Evolutionary conservation across 2,888 invertebrate genomes (phyloP).

Genomic region (Mactromeris polynyma): DNA sequence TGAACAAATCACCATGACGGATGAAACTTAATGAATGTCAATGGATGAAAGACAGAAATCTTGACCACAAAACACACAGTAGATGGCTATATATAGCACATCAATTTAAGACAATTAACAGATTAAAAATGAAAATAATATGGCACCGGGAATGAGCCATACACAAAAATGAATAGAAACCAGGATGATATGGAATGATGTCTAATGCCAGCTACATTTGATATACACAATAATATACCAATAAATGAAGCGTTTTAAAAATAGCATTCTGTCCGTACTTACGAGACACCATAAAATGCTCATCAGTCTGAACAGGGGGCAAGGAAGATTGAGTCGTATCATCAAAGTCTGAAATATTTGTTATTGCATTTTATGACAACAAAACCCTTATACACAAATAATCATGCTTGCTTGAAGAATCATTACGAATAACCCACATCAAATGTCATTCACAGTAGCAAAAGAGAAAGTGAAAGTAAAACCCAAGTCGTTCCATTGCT

Average conservation of each 20-base stretch:
- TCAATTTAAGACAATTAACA: not conserved
- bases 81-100: not conserved
- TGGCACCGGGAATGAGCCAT: not conserved
- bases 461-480: slow-evolving; percentile 9
- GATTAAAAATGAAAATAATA: not conserved
- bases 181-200: slow-evolving; percentile 17
- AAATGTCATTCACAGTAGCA: not conserved
- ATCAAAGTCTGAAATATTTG: slow-evolving; percentile 48
- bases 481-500: not conserved
- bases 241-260: slow-evolving; percentile 25
- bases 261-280: slow-evolving; percentile 40
- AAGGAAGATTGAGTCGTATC: slow-evolving; percentile 57
- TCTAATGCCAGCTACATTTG: slow-evolving; percentile 30
- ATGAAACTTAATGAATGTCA: not conserved
- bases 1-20: not conserved
- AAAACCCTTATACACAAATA: not conserved
- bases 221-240: slow-evolving; percentile 30
- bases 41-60: not conserved
- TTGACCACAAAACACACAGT: not conserved
- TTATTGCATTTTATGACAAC: not conserved
- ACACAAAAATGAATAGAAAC: slow-evolving; percentile 8
- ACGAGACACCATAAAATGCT: slow-evolving; percentile 27
- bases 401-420: not conserved
- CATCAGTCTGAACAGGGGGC: slow-evolving; percentile 38
- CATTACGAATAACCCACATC: no score